Evolutionary conservation across 2,113 vertebrate genomes (phyloP).

Genomic region (Piliocolobus tephrosceles): DNA sequence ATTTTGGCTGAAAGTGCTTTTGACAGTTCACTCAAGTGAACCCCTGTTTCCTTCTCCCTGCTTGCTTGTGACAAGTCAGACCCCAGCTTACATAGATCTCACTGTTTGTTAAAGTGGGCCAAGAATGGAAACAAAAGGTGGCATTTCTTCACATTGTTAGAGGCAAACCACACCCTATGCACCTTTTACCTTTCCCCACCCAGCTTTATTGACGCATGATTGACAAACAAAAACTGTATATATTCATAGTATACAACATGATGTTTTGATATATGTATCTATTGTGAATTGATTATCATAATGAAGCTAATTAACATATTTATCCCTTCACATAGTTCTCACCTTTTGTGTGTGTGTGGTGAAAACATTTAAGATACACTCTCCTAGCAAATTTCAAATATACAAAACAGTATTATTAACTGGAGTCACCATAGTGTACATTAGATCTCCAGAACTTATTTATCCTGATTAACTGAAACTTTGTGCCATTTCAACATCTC

Average conservation of each 20-base stretch:
- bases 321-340: background rate
- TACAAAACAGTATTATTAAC: background rate
- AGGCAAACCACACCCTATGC: background rate
- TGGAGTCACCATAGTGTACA: background rate
- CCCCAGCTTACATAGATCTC: background rate
- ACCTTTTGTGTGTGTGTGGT: background rate
- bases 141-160: background rate
- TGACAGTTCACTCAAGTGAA: slow-evolving; percentile 23
- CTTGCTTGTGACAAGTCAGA: slow-evolving; percentile 37
- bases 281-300: background rate
- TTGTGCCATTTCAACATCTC: background rate
- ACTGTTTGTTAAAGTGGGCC: background rate
- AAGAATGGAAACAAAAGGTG: background rate
- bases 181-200: background rate
- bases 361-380: background rate
- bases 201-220: background rate
- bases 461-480: background rate
- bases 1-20: slow-evolving; percentile 51
- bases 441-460: background rate
- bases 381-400: background rate
- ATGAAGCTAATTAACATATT: background rate
- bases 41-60: background rate
- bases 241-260: background rate
- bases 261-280: background rate
- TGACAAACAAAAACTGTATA: background rate